Evolutionary conservation across 2,888 invertebrate genomes (phyloP), one percentile per base, ranked within the genome.

Genomic region (Drosophila birchii): DNA sequence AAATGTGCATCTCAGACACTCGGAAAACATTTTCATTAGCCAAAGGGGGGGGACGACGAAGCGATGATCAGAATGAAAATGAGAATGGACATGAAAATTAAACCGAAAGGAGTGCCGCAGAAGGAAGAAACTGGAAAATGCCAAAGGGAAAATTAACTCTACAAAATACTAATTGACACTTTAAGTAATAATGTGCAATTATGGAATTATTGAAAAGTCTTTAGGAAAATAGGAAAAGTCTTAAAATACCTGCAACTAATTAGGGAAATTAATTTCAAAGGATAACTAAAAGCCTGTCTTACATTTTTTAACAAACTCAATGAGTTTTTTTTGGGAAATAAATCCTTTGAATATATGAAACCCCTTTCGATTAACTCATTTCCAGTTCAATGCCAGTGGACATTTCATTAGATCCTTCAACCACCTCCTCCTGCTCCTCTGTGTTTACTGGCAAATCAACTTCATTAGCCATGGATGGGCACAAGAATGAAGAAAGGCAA

Each of bases 1-100:
- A 85, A 90, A 67, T 53, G 51, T 89, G 89, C 90, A 89, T 89
- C 90, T 88, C 86, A 29, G 67, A 39, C 39, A 47, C 63, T 61
- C 45, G 47, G 34, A 12, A 64, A 49, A 41, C 41, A 64, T 63
- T 64, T 64, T 63, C 64, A 64, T 64, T 63, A 64, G 62, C 47
- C 23, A 6, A 9, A 29, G 16, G 32, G 39, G 4, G 14, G 54
- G 12, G 29, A 16, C 8, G 29, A 26, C 12, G 53, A 16, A 8
- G 43, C 43, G 36, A 58, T 43, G 60, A 58, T 61, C 41, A 57
- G 59, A 61, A 61, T 61, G 59, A 61, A 61, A 61, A 61, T 61
- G 61, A 43, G 59, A 61, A 58, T 59, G 57, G 60, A 32, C 41
- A 55, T 41, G 61, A 59, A 61, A 61, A 61, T 61, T 18, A 58